phyloP scores from a whole-genome alignment of 2,888 invertebrate genomes.

The Cybosia mesomella region DNA sequence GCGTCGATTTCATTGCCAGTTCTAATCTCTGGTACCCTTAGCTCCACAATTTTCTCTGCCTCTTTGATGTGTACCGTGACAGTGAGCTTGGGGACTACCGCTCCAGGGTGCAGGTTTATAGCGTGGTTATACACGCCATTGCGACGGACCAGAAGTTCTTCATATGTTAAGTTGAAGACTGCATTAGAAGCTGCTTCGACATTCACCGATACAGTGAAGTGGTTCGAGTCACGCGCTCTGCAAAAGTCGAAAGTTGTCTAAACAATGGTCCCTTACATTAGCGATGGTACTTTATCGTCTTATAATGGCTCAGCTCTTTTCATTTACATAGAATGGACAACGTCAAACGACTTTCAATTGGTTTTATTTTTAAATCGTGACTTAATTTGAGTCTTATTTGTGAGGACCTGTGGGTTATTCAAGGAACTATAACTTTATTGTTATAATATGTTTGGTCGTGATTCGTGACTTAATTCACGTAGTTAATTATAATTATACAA shows the following conservation, averaged over 20 bases:
- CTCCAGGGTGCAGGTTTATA: conserved; percentile 90
- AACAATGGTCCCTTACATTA: conserved; percentile 25
- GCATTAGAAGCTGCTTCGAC: conserved; percentile 88
- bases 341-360: conserved; percentile 32
- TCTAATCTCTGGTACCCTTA: conserved; percentile 89
- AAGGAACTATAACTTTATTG: background rate
- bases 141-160: conserved; percentile 89
- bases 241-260: conserved; percentile 26
- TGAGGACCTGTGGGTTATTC: background rate
- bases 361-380: conserved; percentile 14
- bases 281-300: background rate
- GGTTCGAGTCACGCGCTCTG: conserved; percentile 90
- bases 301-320: conserved; percentile 13
- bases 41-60: conserved; percentile 85
- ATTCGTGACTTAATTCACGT: background rate
- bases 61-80: conserved; percentile 90
- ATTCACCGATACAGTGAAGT: conserved; percentile 90
- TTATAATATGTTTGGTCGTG: background rate
- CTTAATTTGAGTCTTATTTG: background rate
- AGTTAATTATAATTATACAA: conserved; percentile 3
- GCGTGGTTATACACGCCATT: conserved; percentile 90
- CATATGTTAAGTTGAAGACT: conserved; percentile 91
- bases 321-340: conserved; percentile 38
- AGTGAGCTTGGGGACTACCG: conserved; percentile 88
- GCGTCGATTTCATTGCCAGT: conserved; percentile 89